phyloP scores from a whole-genome alignment of 92 coral and sea anemone genomes.

The Bergia puertoricense region DNA sequence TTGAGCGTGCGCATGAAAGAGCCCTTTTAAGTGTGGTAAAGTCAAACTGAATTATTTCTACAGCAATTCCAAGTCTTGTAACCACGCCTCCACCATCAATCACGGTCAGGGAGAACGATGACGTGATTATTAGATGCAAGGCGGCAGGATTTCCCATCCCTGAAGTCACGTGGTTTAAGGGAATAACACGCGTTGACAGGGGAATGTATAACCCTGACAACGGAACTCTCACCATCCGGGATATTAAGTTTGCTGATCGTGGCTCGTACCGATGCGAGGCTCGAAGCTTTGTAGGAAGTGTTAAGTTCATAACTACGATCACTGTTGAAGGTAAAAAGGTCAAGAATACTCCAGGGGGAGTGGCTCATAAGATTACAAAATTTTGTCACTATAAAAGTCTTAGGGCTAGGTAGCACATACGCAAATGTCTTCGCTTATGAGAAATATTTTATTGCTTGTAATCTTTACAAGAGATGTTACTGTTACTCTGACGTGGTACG shows the following conservation, averaged over 20 bases:
- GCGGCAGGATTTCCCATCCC: slow-evolving; percentile 71
- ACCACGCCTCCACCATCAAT: slow-evolving; percentile 46
- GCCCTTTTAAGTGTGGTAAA: no score
- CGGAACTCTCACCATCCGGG: slow-evolving; percentile 44
- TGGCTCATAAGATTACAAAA: no score
- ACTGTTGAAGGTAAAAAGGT: slow-evolving; percentile 55
- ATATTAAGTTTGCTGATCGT: slow-evolving; percentile 57
- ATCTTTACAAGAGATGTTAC: no score
- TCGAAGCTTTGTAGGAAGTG: slow-evolving; percentile 64
- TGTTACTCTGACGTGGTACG: no score
- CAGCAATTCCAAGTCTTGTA: slow-evolving; percentile 57
- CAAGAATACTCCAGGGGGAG: no score
- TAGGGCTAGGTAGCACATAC: no score
- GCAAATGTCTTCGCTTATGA: no score
- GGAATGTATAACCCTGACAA: slow-evolving; percentile 17
- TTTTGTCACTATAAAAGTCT: no score
- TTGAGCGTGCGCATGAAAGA: no score
- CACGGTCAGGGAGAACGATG: slow-evolving; percentile 52
- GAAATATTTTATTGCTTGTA: no score
- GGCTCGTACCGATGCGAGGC: slow-evolving; percentile 68
- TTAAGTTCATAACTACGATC: slow-evolving; percentile 42
- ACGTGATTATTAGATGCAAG: slow-evolving; percentile 52
- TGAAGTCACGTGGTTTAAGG: slow-evolving; percentile 67
- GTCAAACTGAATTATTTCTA: no score
- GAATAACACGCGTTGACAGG: not conserved